phyloP scores from a whole-genome alignment of 53 echinoderm and acorn worm species.

The Antedon mediterranea region DNA sequence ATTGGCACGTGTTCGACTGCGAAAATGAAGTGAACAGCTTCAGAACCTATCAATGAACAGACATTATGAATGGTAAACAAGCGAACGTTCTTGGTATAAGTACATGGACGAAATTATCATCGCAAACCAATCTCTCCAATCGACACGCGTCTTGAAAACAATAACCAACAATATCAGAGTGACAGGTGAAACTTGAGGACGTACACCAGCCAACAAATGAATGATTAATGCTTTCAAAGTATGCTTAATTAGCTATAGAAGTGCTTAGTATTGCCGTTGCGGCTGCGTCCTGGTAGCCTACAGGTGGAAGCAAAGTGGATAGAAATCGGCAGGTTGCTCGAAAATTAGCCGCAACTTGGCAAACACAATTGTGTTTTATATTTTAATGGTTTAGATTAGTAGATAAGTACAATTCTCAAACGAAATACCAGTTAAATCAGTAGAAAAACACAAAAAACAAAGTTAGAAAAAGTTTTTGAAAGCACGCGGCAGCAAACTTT shows the following conservation, averaged over 20 bases:
- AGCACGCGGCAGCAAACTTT: not conserved
- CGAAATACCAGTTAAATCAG: not conserved
- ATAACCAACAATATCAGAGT: conserved; percentile 44
- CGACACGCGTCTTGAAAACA: conserved; percentile 52
- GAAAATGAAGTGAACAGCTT: conserved; percentile 25
- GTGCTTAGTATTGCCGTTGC: conserved; percentile 29
- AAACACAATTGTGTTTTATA: not conserved
- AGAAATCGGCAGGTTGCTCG: not conserved
- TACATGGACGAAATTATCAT: conserved; percentile 11
- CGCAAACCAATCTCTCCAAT: not conserved
- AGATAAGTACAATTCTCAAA: not conserved
- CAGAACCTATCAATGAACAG: conserved; percentile 49
- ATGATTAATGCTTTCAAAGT: conserved; percentile 83
- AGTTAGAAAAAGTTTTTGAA: not conserved
- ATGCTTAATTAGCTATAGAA: conserved; percentile 78
- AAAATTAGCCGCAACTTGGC: not conserved
- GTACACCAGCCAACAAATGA: conserved; percentile 22
- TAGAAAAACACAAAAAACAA: not conserved
- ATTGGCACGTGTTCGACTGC: conserved; percentile 51
- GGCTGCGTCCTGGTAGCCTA: not conserved
- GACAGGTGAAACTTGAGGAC: conserved; percentile 50
- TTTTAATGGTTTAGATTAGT: not conserved
- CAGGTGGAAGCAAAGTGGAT: not conserved
- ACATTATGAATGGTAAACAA: conserved; percentile 64
- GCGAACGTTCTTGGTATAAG: conserved; percentile 3